phyloP scores from a whole-genome alignment of 2,797 vertebrate genomes.

The Gallinago stenura region DNA sequence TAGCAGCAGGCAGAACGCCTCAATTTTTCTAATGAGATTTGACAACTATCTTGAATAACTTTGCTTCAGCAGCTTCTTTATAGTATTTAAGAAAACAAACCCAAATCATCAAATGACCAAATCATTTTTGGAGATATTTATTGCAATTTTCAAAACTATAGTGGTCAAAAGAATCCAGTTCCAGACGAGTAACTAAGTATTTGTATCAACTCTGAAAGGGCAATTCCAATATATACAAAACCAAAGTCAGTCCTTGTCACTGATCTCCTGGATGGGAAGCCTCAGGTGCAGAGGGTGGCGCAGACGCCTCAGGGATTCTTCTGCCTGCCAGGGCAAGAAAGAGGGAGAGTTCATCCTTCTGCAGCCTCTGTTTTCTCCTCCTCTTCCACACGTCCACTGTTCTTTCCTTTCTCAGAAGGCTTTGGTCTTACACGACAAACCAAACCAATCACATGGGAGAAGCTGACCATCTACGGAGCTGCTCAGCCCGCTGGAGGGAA shows the following conservation, averaged over 20 bases:
- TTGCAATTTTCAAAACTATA: slow-evolving; percentile 46
- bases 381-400: not conserved
- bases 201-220: not conserved
- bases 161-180: slow-evolving; percentile 54
- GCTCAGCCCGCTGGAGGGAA: not conserved
- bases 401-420: not conserved
- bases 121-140: not conserved
- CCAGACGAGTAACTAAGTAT: not conserved
- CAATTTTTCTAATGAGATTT: not conserved
- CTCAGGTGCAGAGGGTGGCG: slow-evolving; percentile 82
- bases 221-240: slow-evolving; percentile 2
- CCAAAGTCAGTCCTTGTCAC: slow-evolving; percentile 76
- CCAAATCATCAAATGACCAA: not conserved
- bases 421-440: not conserved
- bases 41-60: not conserved
- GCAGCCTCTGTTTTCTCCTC: not conserved
- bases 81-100: not conserved
- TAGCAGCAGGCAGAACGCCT: not conserved
- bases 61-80: not conserved
- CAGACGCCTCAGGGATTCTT: slow-evolving; percentile 85
- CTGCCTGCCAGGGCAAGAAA: slow-evolving; percentile 79
- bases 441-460: not conserved
- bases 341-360: not conserved
- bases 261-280: slow-evolving; percentile 85
- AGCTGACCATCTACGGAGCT: not conserved